These are phyloP conservation scores for Channa maculata DNA, from an alignment of 2,113 vertebrate species.

Conservation along the genomic window DNA sequence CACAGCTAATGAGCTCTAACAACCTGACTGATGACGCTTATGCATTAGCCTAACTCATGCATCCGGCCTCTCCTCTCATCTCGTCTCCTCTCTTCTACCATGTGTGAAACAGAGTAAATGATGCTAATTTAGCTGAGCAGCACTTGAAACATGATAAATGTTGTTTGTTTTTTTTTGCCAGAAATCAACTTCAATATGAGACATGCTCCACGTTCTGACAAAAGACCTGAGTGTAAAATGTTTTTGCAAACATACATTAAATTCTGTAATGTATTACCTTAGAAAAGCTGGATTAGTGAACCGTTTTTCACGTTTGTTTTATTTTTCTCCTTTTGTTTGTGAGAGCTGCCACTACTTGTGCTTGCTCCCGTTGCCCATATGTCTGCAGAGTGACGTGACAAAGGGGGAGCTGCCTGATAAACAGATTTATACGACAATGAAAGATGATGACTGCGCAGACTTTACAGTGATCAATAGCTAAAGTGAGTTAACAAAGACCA, in stretches of 20 bases:
- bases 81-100: not conserved
- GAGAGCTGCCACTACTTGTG: not conserved
- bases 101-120: constrained; percentile 8
- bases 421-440: not conserved
- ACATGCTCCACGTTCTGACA: no score
- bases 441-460: not conserved
- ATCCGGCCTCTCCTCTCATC: not conserved
- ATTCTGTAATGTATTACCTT: not conserved
- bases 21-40: constrained; percentile 51
- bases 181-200: no score
- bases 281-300: no score
- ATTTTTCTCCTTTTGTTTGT: not conserved
- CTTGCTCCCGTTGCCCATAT: not conserved
- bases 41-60: constrained; percentile 46
- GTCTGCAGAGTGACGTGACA: constrained; percentile 2
- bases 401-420: not conserved
- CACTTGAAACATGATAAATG: constrained; percentile 7
- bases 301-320: no score
- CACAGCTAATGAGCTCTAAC: constrained; percentile 60
- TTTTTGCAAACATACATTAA: not conserved
- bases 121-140: constrained; percentile 24
- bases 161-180: no score
- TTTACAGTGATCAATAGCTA: constrained; percentile 28
- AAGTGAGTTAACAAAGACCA: constrained; percentile 2
- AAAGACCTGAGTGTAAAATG: no score